Evolutionary conservation across 1,140 invertebrate genomes (phyloP).

Genomic region (Patella vulgata): DNA sequence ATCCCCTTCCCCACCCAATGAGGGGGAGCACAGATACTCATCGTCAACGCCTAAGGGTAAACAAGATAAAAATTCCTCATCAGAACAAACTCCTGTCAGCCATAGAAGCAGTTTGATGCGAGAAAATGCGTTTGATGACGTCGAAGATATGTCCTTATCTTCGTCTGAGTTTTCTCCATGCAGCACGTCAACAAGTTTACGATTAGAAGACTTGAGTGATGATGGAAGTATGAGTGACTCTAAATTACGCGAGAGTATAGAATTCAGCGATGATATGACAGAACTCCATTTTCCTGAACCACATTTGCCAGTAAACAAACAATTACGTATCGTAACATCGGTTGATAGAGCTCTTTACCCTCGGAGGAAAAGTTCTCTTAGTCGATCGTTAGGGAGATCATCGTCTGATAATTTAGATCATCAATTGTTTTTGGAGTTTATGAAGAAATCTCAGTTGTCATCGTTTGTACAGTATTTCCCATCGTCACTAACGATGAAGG

Average conservation of each 20-base stretch:
- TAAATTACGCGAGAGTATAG: constrained; percentile 39
- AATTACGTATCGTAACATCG: constrained; percentile 46
- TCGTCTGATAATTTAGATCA: constrained; percentile 17
- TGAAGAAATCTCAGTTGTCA: constrained; percentile 46
- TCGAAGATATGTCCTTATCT: constrained; percentile 43
- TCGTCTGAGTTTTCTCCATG: constrained; percentile 48
- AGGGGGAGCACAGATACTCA: too few relatives aligned
- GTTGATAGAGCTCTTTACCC: constrained; percentile 33
- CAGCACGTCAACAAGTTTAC: constrained; percentile 40
- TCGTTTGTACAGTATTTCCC: constrained; percentile 53
- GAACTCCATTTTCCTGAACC: constrained; percentile 32
- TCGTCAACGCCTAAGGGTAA: too few relatives aligned
- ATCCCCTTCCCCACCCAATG: too few relatives aligned
- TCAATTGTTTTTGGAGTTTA: constrained; percentile 53
- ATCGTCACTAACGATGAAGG: constrained; percentile 50
- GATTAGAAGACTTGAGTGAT: constrained; percentile 53
- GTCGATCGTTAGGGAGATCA: constrained; percentile 6
- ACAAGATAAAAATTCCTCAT: too few relatives aligned
- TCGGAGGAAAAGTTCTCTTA: constrained; percentile 9
- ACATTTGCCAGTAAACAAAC: constrained; percentile 43
- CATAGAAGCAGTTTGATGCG: not conserved
- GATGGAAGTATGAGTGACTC: constrained; percentile 40
- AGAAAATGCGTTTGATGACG: constrained; percentile 34
- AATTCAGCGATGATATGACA: constrained; percentile 45
- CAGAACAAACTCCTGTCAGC: too few relatives aligned